Percentiles rank a stretch among this genome's conserved stretches.
Conservation (phyloP, 1,140 invertebrate species). For the Xylocopa sonorina region DNA sequence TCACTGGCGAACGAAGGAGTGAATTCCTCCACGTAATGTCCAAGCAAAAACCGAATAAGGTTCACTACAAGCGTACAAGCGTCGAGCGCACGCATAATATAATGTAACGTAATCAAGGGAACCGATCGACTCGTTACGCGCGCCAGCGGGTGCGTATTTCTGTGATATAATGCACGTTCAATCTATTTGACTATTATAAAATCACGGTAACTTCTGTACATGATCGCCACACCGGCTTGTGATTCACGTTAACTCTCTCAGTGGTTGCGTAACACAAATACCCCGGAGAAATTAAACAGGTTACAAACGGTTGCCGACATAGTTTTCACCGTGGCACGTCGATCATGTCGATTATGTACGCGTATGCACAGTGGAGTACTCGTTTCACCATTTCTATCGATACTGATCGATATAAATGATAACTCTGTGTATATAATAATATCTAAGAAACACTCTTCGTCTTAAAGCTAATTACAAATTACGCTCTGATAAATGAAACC, state of each 20-base stretch:
- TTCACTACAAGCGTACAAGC: background rate
- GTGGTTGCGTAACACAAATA: conserved; percentile 20
- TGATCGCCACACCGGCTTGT: background rate
- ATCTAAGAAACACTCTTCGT: no score
- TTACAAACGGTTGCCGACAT: no score
- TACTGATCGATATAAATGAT: no score
- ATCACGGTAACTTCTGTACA: conserved; percentile 35
- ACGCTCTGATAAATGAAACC: no score
- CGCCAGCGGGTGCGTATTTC: conserved; percentile 13
- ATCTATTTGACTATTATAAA: conserved; percentile 45
- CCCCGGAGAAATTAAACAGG: background rate
- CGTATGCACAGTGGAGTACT: no score
- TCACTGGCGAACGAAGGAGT: background rate
- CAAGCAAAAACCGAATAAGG: conserved; percentile 15
- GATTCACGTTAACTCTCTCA: conserved; percentile 16
- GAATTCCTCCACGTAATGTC: conserved; percentile 24
- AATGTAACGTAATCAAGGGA: conserved; percentile 37
- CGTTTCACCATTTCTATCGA: no score
- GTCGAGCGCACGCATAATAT: background rate
- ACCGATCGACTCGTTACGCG: conserved; percentile 31
- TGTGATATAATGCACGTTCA: conserved; percentile 45
- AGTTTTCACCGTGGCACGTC: no score
- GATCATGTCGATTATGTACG: no score
- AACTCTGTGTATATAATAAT: no score
- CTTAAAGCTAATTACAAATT: no score